Evolutionary conservation across 1,140 invertebrate species (phyloP).

Genomic region (Pollicipes pollicipes): DNA sequence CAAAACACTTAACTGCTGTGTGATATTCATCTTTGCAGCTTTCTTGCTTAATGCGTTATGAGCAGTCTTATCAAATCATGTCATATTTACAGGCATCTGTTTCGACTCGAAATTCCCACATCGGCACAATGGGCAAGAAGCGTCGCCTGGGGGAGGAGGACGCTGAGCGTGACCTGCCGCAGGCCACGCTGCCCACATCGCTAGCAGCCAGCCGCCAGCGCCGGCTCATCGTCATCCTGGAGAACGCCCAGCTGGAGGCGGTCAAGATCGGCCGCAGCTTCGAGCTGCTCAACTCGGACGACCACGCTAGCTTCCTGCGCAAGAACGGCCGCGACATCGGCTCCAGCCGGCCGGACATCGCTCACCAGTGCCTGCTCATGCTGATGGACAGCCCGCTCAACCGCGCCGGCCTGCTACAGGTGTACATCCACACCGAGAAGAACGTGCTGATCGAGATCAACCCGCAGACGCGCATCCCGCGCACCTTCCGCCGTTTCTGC

Average conservation of each 20-base stretch:
- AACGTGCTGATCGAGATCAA: slow-evolving; percentile 98
- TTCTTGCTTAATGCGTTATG: no score
- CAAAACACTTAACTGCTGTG: no score
- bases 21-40: no score
- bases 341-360: slow-evolving; percentile 77
- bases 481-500: slow-evolving; percentile 49
- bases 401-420: slow-evolving; percentile 61
- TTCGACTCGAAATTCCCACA: no score
- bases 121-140: no score
- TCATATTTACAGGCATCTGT: no score
- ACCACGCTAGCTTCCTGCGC: slow-evolving; percentile 63
- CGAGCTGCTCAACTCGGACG: slow-evolving; percentile 85
- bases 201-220: neutral
- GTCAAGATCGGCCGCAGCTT: slow-evolving; percentile 59
- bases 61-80: no score
- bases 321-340: slow-evolving; percentile 69
- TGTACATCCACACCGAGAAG: slow-evolving; percentile 87
- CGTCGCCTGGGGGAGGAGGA: no score
- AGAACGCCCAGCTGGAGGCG: slow-evolving; percentile 84
- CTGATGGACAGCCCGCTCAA: slow-evolving; percentile 91
- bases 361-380: slow-evolving; percentile 89
- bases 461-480: slow-evolving; percentile 92
- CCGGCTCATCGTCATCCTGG: slow-evolving; percentile 75
- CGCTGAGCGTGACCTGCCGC: no score
- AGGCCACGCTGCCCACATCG: no score